phyloP scores from a whole-genome alignment of 2,797 vertebrate species.

The Novumbra hubbsi region DNA sequence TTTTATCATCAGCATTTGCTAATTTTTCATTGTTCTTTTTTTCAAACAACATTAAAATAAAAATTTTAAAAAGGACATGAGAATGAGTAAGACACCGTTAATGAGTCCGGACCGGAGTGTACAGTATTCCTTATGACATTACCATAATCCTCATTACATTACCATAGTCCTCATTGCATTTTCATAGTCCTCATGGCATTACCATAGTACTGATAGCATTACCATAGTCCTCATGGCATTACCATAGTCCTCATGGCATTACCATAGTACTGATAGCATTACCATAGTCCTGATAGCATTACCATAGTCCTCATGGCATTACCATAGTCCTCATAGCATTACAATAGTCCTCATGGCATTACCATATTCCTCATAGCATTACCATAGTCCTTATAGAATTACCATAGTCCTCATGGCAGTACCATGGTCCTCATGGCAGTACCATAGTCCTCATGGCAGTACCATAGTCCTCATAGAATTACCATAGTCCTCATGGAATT shows the following conservation, averaged over 20 bases:
- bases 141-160: slow-evolving; percentile 4
- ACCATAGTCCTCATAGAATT: too few relatives aligned
- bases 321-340: too few relatives aligned
- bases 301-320: too few relatives aligned
- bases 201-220: too few relatives aligned
- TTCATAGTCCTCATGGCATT: too few relatives aligned
- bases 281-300: slow-evolving; percentile 6
- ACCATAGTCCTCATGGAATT: too few relatives aligned
- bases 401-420: too few relatives aligned
- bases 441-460: too few relatives aligned
- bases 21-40: not conserved
- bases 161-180: too few relatives aligned
- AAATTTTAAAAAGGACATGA: not conserved
- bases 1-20: not conserved
- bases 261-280: too few relatives aligned
- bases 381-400: slow-evolving; percentile 5
- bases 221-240: not conserved
- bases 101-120: slow-evolving; percentile 4
- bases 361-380: not conserved
- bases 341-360: not conserved
- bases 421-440: slow-evolving; percentile 6
- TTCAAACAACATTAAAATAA: slow-evolving; percentile 10
- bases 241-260: not conserved
- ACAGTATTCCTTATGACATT: not conserved
- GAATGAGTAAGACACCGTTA: not conserved